Percentiles rank a stretch among this genome's conserved stretches.
These are phyloP conservation scores for Eupithecia abbreviata DNA, from an alignment of 2,888 invertebrate species.

Conservation along the genomic window DNA sequence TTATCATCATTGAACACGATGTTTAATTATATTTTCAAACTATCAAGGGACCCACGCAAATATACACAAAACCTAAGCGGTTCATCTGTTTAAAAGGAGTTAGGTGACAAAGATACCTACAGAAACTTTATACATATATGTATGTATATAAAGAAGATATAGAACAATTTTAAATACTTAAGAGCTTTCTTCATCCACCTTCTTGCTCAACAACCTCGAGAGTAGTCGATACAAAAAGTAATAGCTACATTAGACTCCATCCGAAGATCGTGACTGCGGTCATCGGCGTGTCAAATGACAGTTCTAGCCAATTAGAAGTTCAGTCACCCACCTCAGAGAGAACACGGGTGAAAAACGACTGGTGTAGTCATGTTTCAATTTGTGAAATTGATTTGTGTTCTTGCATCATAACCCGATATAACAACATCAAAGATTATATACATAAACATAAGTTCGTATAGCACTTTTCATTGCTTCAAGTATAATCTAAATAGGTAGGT, in stretches of 20 bases:
- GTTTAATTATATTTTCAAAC: too few species aligned
- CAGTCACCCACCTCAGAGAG: conserved; percentile 64
- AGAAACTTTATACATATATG: too few species aligned
- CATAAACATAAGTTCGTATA: not conserved
- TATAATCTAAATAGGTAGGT: conserved; percentile 6
- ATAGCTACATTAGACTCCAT: conserved; percentile 36
- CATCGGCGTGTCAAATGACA: conserved; percentile 62
- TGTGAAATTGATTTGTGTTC: conserved; percentile 72
- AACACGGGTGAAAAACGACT: conserved; percentile 60
- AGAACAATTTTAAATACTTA: not conserved
- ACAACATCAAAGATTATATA: not conserved
- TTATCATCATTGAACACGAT: too few species aligned
- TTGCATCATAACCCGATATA: conserved; percentile 7
- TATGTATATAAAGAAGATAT: not conserved
- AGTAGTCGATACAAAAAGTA: conserved; percentile 37
- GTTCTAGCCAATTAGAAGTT: conserved; percentile 75
- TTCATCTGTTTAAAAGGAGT: too few species aligned
- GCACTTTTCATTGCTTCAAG: conserved; percentile 7
- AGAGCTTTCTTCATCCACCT: conserved; percentile 9
- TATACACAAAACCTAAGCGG: too few species aligned
- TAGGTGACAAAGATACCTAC: too few species aligned
- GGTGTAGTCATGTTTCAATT: conserved; percentile 73
- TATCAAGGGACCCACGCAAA: too few species aligned
- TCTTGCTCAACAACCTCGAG: conserved; percentile 17
- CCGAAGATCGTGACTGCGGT: conserved; percentile 57